phyloP scores from a whole-genome alignment of 2,113 vertebrate species.

The Notarius quadriscutis region DNA sequence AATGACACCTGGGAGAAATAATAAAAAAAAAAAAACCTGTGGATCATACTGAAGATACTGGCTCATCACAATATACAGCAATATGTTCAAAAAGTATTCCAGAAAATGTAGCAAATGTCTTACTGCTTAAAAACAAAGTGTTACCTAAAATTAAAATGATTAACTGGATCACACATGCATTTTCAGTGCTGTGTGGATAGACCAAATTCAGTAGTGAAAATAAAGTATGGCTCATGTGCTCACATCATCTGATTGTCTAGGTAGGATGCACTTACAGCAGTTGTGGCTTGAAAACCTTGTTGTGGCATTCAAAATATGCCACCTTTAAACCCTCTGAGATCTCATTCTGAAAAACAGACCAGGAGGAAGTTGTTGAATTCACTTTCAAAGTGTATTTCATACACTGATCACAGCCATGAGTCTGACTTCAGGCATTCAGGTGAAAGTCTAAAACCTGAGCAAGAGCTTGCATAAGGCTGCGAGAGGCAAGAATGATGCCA shows the following conservation, averaged over 20 bases:
- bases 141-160: background rate
- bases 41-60: background rate
- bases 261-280: background rate
- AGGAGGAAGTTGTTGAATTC: background rate
- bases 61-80: background rate
- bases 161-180: background rate
- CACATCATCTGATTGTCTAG: background rate
- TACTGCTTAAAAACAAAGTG: background rate
- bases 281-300: background rate
- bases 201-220: background rate
- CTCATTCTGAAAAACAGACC: slow-evolving; percentile 8
- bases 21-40: background rate
- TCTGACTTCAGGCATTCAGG: background rate
- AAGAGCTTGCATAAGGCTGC: background rate
- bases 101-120: background rate
- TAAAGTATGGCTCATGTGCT: background rate
- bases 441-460: background rate
- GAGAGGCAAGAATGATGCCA: background rate
- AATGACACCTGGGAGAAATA: background rate
- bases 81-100: background rate
- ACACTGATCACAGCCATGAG: too few species aligned
- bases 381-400: background rate
- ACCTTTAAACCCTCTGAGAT: background rate
- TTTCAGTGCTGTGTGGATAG: background rate
- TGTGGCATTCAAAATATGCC: background rate